Evolutionary conservation across 2,797 vertebrate genomes (phyloP).

Genomic region (Bufotes viridis): DNA sequence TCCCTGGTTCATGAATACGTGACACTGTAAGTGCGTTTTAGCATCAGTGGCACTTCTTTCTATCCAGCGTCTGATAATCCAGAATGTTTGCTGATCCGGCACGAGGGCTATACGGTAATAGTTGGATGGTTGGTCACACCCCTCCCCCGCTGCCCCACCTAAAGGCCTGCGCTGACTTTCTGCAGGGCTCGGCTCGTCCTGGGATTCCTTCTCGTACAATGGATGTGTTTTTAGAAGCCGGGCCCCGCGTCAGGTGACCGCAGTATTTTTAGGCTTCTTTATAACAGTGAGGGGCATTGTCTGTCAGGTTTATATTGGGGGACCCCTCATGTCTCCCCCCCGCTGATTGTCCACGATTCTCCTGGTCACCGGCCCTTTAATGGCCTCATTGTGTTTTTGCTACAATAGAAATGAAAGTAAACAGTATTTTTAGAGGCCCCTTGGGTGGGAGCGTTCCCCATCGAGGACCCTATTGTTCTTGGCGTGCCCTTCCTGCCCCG

Average conservation of each 20-base stretch:
- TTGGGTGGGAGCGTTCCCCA: conserved; percentile 46
- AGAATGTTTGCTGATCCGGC: background rate
- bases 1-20: background rate
- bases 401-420: conserved; percentile 29
- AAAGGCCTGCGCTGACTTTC: background rate
- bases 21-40: too few relatives aligned
- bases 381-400: conserved; percentile 8
- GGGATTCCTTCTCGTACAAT: background rate
- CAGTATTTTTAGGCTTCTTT: background rate
- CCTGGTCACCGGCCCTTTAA: background rate
- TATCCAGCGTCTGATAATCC: too few relatives aligned
- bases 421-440: conserved; percentile 55
- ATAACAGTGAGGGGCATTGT: background rate
- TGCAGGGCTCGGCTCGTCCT: background rate
- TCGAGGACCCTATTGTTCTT: conserved; percentile 45
- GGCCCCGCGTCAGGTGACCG: background rate
- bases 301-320: background rate
- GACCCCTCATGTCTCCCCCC: background rate
- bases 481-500: conserved; percentile 51
- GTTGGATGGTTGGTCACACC: background rate
- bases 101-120: background rate
- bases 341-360: background rate
- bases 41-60: too few relatives aligned
- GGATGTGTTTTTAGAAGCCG: background rate
- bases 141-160: background rate